These are phyloP conservation scores for Thryonomys swinderianus DNA, from an alignment of 2,113 vertebrate species.

Conservation along the genomic window DNA sequence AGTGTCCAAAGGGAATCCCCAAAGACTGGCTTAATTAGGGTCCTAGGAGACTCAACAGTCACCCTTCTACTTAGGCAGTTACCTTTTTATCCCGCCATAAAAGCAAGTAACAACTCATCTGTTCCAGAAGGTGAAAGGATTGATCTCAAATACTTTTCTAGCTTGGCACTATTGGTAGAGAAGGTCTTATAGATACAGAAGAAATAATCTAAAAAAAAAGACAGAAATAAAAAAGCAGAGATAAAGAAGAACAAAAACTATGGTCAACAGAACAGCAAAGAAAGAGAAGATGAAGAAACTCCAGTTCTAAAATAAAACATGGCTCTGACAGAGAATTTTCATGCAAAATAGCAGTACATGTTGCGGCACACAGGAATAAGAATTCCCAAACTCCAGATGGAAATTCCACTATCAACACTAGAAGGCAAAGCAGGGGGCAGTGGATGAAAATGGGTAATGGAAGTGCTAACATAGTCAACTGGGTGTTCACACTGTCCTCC, in stretches of 20 bases:
- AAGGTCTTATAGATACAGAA: conserved; percentile 1
- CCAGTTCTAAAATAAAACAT: neutral
- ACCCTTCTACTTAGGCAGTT: neutral
- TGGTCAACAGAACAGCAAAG: conserved; percentile 31
- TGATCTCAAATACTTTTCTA: neutral
- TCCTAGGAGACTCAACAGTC: neutral
- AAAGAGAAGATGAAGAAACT: conserved; percentile 50
- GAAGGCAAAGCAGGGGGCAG: neutral
- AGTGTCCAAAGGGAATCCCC: conserved; percentile 40
- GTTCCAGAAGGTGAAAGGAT: neutral
- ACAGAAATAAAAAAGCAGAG: conserved; percentile 17
- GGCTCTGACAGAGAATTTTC: neutral
- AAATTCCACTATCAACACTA: neutral
- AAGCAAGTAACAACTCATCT: neutral
- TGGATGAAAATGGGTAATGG: neutral
- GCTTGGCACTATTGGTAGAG: neutral
- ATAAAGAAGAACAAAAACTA: conserved; percentile 49
- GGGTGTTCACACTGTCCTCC: neutral
- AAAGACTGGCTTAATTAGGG: conserved; percentile 15
- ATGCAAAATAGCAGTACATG: conserved; percentile 16
- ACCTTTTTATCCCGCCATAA: neutral
- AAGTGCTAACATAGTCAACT: neutral
- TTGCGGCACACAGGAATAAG: neutral
- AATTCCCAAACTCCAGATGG: neutral
- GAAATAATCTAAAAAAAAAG: conserved; percentile 33